Evolutionary conservation across 2,113 vertebrate species (phyloP), one percentile per base, ranked within the genome.

Genomic region (Epinephelus fuscoguttatus): DNA sequence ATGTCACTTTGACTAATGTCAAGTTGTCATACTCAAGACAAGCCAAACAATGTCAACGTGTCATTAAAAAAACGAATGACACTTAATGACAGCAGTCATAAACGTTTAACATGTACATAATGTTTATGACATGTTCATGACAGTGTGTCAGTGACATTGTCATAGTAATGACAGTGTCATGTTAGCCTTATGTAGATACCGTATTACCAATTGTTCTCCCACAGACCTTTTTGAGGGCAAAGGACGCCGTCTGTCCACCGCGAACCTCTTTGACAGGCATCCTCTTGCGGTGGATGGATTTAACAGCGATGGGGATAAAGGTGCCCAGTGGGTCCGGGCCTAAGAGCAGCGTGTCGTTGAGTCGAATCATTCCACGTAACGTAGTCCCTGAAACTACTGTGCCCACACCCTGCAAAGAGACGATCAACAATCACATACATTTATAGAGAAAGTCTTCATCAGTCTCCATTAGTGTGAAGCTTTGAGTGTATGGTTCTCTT

Each of bases 321-420:
- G 93, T 96, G 49, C 98, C 98, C 45, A 99, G 91, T 0, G 98
- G 97, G 82, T 99, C 97, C 0, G 98, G 98, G 53, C 98, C 98
- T 63, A 99, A 93, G 25, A 99, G 95, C 89, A 99, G 89, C 0
- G 95, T 97, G 91, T 99, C 98, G 56, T 99, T 98, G 55, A 99
- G 94, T 45, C 96, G 96, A 89, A 99, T 99, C 11, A 98, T 90
- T 66, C 98, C 98, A 56, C 97, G 96, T 90, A 99, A 91, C 3
- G 97, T 98, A 0, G 98, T 99, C 17, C 98, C 98, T 2, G 98
- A 99, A 62, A 99, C 97, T 57, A 99, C 98, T 0, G 98, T 99
- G 82, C 98, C 98, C 25, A 99, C 98, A 4, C 98, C 98, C 98
- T 99, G 87, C 15, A 71, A 14, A 84, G 13, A 75, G 84, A 75